phyloP scores from a whole-genome alignment of 2,888 invertebrate genomes.

The Steinernema scapterisci region DNA sequence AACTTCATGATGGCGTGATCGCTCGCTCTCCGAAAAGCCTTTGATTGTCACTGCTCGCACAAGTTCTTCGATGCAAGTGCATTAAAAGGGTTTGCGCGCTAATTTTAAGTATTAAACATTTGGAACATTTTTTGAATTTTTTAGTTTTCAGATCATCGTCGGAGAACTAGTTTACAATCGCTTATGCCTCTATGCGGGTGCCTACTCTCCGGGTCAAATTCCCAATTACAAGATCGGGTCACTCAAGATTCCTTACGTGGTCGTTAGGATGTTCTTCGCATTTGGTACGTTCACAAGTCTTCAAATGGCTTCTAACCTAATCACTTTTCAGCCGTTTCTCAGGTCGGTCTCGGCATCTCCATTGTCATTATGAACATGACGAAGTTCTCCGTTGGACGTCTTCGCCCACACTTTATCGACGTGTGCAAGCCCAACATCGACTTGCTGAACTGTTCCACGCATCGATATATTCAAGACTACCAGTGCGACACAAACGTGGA shows the following conservation, averaged over 20 bases:
- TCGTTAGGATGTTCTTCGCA: slow-evolving; percentile 21
- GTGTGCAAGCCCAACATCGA: slow-evolving; percentile 77
- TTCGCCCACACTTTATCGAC: slow-evolving; percentile 89
- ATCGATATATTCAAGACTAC: slow-evolving; percentile 35
- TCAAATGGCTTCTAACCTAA: background rate
- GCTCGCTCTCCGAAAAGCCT: no score
- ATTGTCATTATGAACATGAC: slow-evolving; percentile 80
- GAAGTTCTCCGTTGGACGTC: slow-evolving; percentile 87
- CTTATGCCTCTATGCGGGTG: slow-evolving; percentile 1
- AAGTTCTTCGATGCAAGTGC: no score
- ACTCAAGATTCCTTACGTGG: slow-evolving; percentile 1
- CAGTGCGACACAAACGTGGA: slow-evolving; percentile 32
- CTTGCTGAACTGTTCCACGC: slow-evolving; percentile 33
- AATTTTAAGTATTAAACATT: no score
- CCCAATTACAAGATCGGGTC: slow-evolving; percentile 13
- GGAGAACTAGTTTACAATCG: slow-evolving; percentile 3
- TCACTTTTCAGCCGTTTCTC: slow-evolving; percentile 38
- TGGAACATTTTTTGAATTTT: background rate
- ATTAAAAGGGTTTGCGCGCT: no score
- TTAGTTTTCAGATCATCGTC: slow-evolving; percentile 12
- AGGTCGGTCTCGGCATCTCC: slow-evolving; percentile 45
- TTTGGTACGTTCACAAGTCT: background rate
- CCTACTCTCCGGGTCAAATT: background rate
- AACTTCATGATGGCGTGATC: no score
- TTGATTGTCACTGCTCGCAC: no score